Base-by-base conservation (phyloP, 2,888 invertebrate genomes). In the Deilephila elpenor region DNA sequence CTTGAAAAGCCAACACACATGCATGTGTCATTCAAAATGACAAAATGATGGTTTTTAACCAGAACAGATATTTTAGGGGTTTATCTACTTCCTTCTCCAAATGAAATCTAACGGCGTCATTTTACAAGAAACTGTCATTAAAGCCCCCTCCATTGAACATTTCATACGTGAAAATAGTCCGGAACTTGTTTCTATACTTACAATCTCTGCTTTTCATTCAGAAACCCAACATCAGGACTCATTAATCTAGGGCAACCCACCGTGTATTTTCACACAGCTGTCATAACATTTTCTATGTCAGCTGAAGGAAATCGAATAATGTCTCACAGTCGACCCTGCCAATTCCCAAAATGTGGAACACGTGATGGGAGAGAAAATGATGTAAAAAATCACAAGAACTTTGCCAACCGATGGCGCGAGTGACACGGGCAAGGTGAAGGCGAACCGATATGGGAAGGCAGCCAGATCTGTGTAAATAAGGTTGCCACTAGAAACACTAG, bases 361-460 rank as follows among this genome's bases (percentile, higher is more conserved):
- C 67, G 67, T 51, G 67, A 67, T 67, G 44, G 7, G 3, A 67
- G 20, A 67, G 51, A 67, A 67, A 67, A 67, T 51, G 51, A 1
- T 51, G 44, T 20, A 44, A 67, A 64, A 67, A 67, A 67, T 51
- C 67, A 67, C 51, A 59, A 60, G 37, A 37, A 59, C 73, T 61
- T 60, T 73, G 73, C 73, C 73, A 73, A 73, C 60, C 17, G 44
- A 44, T n/a, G 61, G 32, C 32, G 73, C 67, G 11, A 0, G 51
- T 67, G 67, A 67, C 37, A 37, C 29, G 34, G 62, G 72, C 77
- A 77, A 78, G 76, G 79, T 78, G 76, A 79, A 77, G 78, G 78
- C 59, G 44, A 44, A 11, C 44, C 44, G 44, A 44, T 70, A 61
- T 64, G 75, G 75, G 76, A 62, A 53, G 51, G 53, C 8, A 60